These are phyloP conservation scores for Drosophila virilis DNA, from an alignment of 1,140 invertebrate species.

Conservation along the genomic window DNA sequence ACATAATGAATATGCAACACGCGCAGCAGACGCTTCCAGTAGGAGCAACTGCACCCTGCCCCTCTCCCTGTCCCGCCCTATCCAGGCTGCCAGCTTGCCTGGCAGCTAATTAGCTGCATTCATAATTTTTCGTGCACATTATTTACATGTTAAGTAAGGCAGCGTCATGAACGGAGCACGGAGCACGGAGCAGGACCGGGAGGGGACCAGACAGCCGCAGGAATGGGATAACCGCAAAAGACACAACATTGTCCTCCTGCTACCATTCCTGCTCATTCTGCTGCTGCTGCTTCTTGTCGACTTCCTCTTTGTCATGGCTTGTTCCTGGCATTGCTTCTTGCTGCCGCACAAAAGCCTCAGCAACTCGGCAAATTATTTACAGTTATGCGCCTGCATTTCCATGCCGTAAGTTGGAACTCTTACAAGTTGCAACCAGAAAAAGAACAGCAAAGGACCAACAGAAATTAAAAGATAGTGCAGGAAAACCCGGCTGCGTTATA, in stretches of 20 bases:
- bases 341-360: slow-evolving; percentile 41
- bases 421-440: slow-evolving; percentile 62
- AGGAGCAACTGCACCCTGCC: slow-evolving; percentile 9
- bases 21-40: slow-evolving; percentile 22
- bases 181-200: slow-evolving; percentile 15
- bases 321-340: slow-evolving; percentile 27
- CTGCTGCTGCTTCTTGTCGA: neutral
- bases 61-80: neutral
- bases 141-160: slow-evolving; percentile 77
- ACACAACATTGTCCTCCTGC: slow-evolving; percentile 20
- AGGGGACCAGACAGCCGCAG: slow-evolving; percentile 24
- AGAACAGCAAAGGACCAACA: slow-evolving; percentile 8
- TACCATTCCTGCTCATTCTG: neutral
- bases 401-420: slow-evolving; percentile 68
- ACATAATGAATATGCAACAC: slow-evolving; percentile 78
- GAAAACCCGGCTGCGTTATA: neutral
- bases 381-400: slow-evolving; percentile 68
- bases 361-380: slow-evolving; percentile 63
- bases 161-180: slow-evolving; percentile 16
- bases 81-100: neutral
- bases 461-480: slow-evolving; percentile 7
- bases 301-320: slow-evolving; percentile 16
- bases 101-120: slow-evolving; percentile 79
- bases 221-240: slow-evolving; percentile 56
- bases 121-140: slow-evolving; percentile 79